Evolutionary conservation across 1,140 invertebrate species (phyloP), one percentile per base, ranked within the genome.

Genomic region (Sweltsa coloradensis): DNA sequence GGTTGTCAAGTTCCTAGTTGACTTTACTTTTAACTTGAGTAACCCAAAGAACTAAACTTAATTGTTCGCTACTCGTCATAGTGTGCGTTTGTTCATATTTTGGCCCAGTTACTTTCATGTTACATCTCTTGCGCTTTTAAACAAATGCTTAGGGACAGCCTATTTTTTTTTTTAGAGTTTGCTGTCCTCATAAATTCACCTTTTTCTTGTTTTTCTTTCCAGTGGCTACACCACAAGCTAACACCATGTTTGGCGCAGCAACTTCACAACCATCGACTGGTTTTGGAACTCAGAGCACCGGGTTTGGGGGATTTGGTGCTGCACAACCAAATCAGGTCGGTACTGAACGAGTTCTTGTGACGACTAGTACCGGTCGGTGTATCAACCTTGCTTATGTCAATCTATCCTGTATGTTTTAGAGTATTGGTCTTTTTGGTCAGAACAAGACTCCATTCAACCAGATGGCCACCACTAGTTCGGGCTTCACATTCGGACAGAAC

Each of bases 361-460:
- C 7, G 16, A 41, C 26, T 41, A 9, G 9, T 41, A n/a, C n/a
- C n/a, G n/a, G n/a, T n/a, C n/a, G n/a, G n/a, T 41, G 22, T 41
- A 24, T 16, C 5, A 41, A n/a, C 40, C 22, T 41, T 41, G 11
- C 29, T 31, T 11, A 31, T 41, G 7, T 41, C 14, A n/a, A n/a
- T n/a, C n/a, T n/a, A n/a, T n/a, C n/a, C n/a, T n/a, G n/a, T 25
- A 1, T 34, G 29, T 47, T 53, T 36, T 23, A 69, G 58, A 64
- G 59, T 39, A 67, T 69, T 40, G 67, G 69, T 45, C 51, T 71
- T 13, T 72, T 71, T 42, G 62, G 58, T 39, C 67, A 69, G 50
- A 69, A 66, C 42, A 72, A 71, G 52, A 54, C 69, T 21, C 59
- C 66, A 9, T 72, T 71, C 44, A 65, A 58, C 53, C n/a, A n/a